Base-by-base conservation (phyloP, 2,797 vertebrate genomes). In the Aplochiton taeniatus region DNA sequence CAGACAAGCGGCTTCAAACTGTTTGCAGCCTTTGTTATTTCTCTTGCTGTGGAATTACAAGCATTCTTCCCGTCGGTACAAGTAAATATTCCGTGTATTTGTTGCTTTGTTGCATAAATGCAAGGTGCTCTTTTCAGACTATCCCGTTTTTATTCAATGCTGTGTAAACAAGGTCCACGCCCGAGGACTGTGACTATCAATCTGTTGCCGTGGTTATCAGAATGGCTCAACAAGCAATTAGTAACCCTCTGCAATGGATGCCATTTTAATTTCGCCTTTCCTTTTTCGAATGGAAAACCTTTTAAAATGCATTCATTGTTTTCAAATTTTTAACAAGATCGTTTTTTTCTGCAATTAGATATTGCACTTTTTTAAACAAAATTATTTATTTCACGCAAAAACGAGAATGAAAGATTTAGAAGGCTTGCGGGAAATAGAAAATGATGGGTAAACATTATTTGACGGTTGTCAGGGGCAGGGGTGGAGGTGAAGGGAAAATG, bases 1-100 rank as follows among this genome's bases (percentile, higher is more conserved):
- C 58, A 70, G 60, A 43, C 48, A 51, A 16, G 42, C 63, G 61
- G 63, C 65, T 72, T 68, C 56, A 66, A 66, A 58, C 57, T 81
- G 72, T 87, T 84, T 84, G 79, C 74, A 77, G 65, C 72, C 52
- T 77, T 77, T 51, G 66, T 83, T 74, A 75, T 81, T 81, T 76
- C 60, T 56, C 66, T 72, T 70, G 74, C 67, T 76, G 70, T 81
- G 17, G 82, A 89, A 88, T 84, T 67, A 84, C 66, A 50, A 68
- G 69, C 59, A 50, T 87, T 70, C 78, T 55, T 61, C 59, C 56
- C 63, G 68, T 66, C 12, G 68, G 65, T 63, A 58, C 63, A 73
- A 71, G 59, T 19, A 50, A 74, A 81, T 71, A 69, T 75, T 63
- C 71, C 62, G 71, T 80, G 79, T 77, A 76, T 74, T 60, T 65